A percentile compares a stretch with the other conserved stretches of the same genome.
These are phyloP conservation scores for Sesia bembeciformis DNA, from an alignment of 2,888 invertebrate genomes.

Conservation along the genomic window DNA sequence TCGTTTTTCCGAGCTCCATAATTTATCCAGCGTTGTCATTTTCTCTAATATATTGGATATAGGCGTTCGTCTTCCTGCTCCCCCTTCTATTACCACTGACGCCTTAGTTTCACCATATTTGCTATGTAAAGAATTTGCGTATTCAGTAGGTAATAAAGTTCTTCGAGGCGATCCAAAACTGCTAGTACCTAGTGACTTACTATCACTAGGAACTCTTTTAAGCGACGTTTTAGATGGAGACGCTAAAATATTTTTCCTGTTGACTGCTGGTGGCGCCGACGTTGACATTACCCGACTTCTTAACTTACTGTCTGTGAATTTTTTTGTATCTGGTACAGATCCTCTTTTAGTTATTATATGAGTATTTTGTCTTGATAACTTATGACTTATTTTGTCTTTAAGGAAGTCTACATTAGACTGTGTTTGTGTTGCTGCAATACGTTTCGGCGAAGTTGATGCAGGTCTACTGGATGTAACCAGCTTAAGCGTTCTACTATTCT, in stretches of 20 bases:
- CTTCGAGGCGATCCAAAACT: constrained; percentile 62
- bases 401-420: constrained; percentile 75
- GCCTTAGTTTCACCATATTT: constrained; percentile 34
- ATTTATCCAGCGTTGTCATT: constrained; percentile 72
- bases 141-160: constrained; percentile 59
- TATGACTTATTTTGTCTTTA: constrained; percentile 76
- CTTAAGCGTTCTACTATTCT: constrained; percentile 79
- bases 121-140: constrained; percentile 34
- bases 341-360: constrained; percentile 40
- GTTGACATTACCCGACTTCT: constrained; percentile 44
- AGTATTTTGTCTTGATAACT: constrained; percentile 67
- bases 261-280: constrained; percentile 54
- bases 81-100: constrained; percentile 58
- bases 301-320: constrained; percentile 5
- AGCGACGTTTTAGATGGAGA: constrained; percentile 17
- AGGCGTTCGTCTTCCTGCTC: constrained; percentile 63
- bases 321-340: constrained; percentile 15
- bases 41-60: constrained; percentile 66
- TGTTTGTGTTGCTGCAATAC: constrained; percentile 31
- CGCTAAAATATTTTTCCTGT: constrained; percentile 38
- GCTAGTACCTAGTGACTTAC: constrained; percentile 44
- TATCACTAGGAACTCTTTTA: constrained; percentile 24
- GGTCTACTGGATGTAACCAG: constrained; percentile 73
- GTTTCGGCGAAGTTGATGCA: constrained; percentile 42
- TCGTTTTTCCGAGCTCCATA: constrained; percentile 65